phyloP scores from a whole-genome alignment of 30 jellyfish, hydroid and myxozoan genomes.

The Aurelia sp. region DNA sequence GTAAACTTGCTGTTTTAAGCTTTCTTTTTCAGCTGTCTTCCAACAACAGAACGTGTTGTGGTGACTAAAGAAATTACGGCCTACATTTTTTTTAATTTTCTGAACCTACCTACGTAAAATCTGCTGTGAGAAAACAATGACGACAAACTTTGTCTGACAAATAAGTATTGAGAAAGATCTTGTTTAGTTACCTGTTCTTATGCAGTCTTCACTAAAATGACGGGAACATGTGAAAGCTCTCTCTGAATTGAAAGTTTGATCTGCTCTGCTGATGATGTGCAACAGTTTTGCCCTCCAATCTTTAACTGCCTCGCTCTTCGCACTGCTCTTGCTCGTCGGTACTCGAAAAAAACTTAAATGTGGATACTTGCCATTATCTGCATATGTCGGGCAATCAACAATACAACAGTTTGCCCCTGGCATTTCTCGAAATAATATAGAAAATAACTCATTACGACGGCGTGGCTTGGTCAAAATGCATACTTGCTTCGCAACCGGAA shows the following conservation, averaged over 20 bases:
- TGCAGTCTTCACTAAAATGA: conserved; percentile 60
- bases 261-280: conserved; percentile 54
- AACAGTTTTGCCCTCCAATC: conserved; percentile 53
- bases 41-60: too few relatives aligned
- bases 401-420: conserved; percentile 64
- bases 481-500: conserved; percentile 30
- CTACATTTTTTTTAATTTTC: conserved; percentile 20
- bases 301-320: conserved; percentile 29
- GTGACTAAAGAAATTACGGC: too few relatives aligned
- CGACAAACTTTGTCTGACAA: background rate
- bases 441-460: conserved; percentile 12
- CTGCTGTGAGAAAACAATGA: background rate
- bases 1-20: too few relatives aligned
- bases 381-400: conserved; percentile 48
- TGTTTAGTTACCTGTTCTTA: conserved; percentile 46
- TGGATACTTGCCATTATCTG: conserved; percentile 31
- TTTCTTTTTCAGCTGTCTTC: too few relatives aligned
- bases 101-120: background rate
- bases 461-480: conserved; percentile 48
- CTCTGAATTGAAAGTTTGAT: conserved; percentile 44
- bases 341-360: conserved; percentile 36
- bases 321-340: conserved; percentile 61
- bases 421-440: conserved; percentile 27
- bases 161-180: conserved; percentile 6
- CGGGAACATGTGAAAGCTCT: conserved; percentile 59